These are phyloP conservation scores for Florisuga fusca DNA, from an alignment of 2,797 vertebrate species.

Conservation along the genomic window DNA sequence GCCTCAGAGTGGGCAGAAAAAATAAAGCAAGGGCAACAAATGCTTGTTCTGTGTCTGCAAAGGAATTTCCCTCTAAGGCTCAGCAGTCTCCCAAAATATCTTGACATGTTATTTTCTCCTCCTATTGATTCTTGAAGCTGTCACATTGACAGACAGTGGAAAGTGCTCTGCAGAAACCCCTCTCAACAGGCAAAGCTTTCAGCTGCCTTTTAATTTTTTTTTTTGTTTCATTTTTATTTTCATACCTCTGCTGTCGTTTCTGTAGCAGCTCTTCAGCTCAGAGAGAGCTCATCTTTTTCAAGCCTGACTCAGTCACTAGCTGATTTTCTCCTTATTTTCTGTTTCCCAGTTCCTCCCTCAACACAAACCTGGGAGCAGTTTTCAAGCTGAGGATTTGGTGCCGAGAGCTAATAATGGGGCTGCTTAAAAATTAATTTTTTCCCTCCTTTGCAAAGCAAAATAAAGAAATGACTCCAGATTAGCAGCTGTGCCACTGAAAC, in stretches of 20 bases:
- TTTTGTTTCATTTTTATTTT: not conserved
- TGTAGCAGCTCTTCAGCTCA: not conserved
- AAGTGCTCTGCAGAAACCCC: slow-evolving; percentile 7
- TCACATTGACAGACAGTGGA: slow-evolving; percentile 31
- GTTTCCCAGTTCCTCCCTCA: slow-evolving; percentile 22
- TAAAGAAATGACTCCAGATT: slow-evolving; percentile 50
- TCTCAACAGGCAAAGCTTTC: slow-evolving; percentile 4
- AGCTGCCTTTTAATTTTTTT: not conserved
- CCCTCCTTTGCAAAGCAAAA: slow-evolving; percentile 1
- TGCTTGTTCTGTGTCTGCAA: slow-evolving; percentile 13
- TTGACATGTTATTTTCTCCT: slow-evolving; percentile 24
- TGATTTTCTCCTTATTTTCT: slow-evolving; percentile 1
- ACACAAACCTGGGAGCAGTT: not conserved
- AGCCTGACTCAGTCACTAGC: not conserved
- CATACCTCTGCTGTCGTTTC: not conserved
- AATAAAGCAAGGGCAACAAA: not conserved
- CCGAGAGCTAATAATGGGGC: slow-evolving; percentile 19
- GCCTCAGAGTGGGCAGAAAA: not conserved
- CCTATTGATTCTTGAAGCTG: slow-evolving; percentile 31
- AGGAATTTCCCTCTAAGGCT: slow-evolving; percentile 39
- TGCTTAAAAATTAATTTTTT: slow-evolving; percentile 55
- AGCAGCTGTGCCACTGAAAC: not conserved
- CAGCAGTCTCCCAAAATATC: slow-evolving; percentile 14
- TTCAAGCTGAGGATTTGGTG: slow-evolving; percentile 1
- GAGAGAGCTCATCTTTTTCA: not conserved